phyloP scores from a whole-genome alignment of 2,888 invertebrate species.

The Tromatobia lineatoria region DNA sequence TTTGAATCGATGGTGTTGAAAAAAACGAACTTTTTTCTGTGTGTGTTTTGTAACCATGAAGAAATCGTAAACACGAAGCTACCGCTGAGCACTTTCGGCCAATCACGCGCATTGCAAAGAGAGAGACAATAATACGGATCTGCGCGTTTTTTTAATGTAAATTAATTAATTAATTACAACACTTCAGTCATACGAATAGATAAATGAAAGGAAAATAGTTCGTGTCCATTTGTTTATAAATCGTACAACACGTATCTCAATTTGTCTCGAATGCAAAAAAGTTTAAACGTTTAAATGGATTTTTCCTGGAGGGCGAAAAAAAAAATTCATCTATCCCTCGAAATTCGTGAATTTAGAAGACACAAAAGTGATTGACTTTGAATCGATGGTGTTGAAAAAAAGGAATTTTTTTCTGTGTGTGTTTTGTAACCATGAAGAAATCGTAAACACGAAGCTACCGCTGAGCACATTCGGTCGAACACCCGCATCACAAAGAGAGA shows the following conservation, averaged over 20 bases:
- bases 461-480: slow-evolving; percentile 57
- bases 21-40: background rate
- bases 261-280: no score
- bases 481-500: slow-evolving; percentile 48
- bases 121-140: slow-evolving; percentile 58
- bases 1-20: background rate
- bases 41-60: slow-evolving; percentile 14
- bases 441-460: slow-evolving; percentile 37
- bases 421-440: slow-evolving; percentile 15
- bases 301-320: background rate
- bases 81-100: slow-evolving; percentile 49
- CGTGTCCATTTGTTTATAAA: no score
- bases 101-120: slow-evolving; percentile 53
- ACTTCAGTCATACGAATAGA: no score
- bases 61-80: slow-evolving; percentile 35
- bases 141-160: slow-evolving; percentile 83
- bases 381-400: background rate
- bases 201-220: no score
- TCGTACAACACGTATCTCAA: no score
- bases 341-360: slow-evolving; percentile 3
- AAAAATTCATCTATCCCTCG: no score
- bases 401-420: background rate
- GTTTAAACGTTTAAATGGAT: no score
- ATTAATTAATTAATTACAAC: no score
- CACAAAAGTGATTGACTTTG: background rate